A percentile compares a stretch with the other conserved stretches of the same genome.
Conservation (phyloP, 2,113 vertebrate genomes). For the Corythornis madagascariensis region DNA sequence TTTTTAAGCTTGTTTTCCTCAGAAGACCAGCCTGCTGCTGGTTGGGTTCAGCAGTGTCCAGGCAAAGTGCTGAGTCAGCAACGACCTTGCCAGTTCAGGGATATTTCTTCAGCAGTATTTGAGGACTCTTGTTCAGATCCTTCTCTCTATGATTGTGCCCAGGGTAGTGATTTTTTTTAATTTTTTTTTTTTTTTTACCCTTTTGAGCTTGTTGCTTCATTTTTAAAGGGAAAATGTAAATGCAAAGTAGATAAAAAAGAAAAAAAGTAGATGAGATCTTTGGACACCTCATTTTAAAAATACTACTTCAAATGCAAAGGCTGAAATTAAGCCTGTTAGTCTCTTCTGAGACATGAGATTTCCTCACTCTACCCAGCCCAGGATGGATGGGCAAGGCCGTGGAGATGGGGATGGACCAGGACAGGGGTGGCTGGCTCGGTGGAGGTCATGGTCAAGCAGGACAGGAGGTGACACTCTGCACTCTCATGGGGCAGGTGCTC, state of each 20-base stretch:
- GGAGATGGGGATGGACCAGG: background rate
- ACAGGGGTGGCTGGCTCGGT: background rate
- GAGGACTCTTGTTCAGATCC: background rate
- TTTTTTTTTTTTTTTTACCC: background rate
- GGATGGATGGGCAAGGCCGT: background rate
- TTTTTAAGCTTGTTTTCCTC: background rate
- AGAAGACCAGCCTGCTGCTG: background rate
- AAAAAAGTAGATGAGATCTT: background rate
- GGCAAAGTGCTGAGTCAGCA: background rate
- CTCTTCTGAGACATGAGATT: background rate
- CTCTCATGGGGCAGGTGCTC: background rate
- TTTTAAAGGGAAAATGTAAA: background rate
- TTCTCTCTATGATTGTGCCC: background rate
- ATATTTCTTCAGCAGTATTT: background rate
- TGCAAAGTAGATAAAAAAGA: background rate
- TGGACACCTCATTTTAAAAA: background rate
- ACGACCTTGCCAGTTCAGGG: background rate
- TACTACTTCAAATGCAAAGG: background rate
- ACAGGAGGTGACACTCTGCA: fast-evolving
- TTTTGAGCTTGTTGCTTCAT: background rate
- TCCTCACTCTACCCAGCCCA: background rate
- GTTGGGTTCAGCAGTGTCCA: background rate
- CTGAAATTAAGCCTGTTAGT: background rate
- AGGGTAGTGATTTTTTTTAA: background rate
- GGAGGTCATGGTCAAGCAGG: fast-evolving